Base-by-base conservation (phyloP, 2,113 vertebrate species). In the Archilochus colubris region DNA sequence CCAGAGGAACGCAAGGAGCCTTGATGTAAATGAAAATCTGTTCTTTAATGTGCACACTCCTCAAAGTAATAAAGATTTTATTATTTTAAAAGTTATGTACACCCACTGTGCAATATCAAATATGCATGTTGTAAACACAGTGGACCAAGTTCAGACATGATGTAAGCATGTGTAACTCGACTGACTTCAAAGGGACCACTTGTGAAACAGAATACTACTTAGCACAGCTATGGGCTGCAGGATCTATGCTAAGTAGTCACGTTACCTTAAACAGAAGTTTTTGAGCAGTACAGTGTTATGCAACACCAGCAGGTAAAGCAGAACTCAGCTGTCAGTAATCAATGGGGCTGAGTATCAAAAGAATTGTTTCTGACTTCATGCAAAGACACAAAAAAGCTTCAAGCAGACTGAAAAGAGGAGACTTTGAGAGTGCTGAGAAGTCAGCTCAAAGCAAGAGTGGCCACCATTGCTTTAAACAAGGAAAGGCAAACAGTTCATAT, bases 31-130 rank as follows among this genome's bases (percentile, higher is more conserved):
- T 36, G 61, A 86, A 96, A 96, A 94, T 90, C 91, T 95, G 90
- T 78, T 89, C 73, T 90, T 95, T 94, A 95, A 95, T 86, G 90
- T 95, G 82, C 61, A 76, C 76, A n/a, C 82, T 88, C 93, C 64
- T 83, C 76, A 78, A 88, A 91, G 90, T 61, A 95, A 96, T 96
- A 96, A 95, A 94, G 61, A 82, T 91, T 97, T 95, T 95, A 96
- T 46, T 93, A 94, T 95, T 95, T 96, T 88, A 62, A 61, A 89
- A 91, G 80, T 78, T 95, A 90, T 54, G 79, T 86, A 64, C 91
- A 88, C 91, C 94, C 95, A 94, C 91, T 92, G 93, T 93, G 88
- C 72, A 95, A 84, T 97, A 96, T 91, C 89, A 95, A 96, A 94
- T 78, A 82, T 28, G 86, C 77, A 84, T 94, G 88, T 86, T 96